Conservation (phyloP, 2,888 invertebrate genomes). For the Leptogaster cylindrica region DNA sequence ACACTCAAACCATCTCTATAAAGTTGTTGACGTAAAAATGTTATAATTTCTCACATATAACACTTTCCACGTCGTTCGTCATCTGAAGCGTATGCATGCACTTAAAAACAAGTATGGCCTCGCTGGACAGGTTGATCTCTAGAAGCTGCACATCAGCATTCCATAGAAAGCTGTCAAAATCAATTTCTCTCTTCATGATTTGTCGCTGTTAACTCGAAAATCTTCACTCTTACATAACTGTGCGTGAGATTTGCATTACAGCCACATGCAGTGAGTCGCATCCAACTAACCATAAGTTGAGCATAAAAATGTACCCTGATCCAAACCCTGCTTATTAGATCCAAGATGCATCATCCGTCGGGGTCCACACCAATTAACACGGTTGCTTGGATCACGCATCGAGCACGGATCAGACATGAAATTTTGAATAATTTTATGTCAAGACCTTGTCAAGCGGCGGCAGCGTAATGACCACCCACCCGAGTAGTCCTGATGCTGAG, state of each 20-base stretch:
- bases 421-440: constrained; percentile 45
- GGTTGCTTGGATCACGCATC: constrained; percentile 29
- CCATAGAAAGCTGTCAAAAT: constrained; percentile 17
- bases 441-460: constrained; percentile 43
- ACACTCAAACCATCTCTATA: too few relatives aligned
- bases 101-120: too few relatives aligned
- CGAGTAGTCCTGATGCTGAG: constrained; percentile 5
- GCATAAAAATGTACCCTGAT: background rate
- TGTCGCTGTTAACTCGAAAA: constrained; percentile 1
- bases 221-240: constrained; percentile 19
- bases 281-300: background rate
- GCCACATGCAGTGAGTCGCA: background rate
- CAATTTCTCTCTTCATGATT: background rate
- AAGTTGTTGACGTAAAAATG: too few relatives aligned
- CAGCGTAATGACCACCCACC: constrained; percentile 41
- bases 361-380: constrained; percentile 39
- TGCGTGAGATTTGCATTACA: background rate
- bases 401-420: constrained; percentile 35
- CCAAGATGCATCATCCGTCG: background rate
- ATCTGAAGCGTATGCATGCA: too few relatives aligned
- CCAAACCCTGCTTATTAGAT: background rate
- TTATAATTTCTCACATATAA: too few relatives aligned
- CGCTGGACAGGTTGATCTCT: too few relatives aligned
- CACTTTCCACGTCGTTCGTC: too few relatives aligned
- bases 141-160: too few relatives aligned